Evolutionary conservation across 2,797 vertebrate genomes (phyloP), one percentile per base, ranked within the genome.

Genomic region (Masticophis lateralis): DNA sequence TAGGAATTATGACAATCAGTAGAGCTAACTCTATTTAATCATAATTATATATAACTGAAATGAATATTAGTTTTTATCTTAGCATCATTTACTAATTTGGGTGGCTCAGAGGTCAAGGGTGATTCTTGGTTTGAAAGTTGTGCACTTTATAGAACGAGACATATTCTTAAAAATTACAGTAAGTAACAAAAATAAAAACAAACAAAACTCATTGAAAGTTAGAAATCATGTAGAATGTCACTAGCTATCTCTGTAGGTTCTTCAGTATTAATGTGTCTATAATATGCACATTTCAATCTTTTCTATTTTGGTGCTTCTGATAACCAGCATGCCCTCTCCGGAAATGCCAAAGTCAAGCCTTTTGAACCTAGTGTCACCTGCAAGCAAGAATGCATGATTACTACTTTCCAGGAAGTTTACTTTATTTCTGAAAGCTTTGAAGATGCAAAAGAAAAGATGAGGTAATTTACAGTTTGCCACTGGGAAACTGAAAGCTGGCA

Each of bases 381-480:
- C 97, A 99, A 98, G 94, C 98, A 99, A 96, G 98, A 99, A 97
- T 99, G 99, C 97, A 98, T 99, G 97, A 99, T 99, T 96, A 99
- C 99, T 95, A 99, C 98, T 59, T 99, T 99, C 97, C 99, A 99
- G 96, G 99, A 99, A 88, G 98, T 99, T 93, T 99, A 99, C 95
- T 99, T 99, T 97, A 98, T 99, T 95, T 99, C 99, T 88, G 98
- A 99, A 97, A 99, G 98, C 96, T 99, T 99, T 97, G 99, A 99
- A 97, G 99, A 99, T 94, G 99, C 99, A 96, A 99, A 99, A 97
- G 98, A 99, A 94, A 99, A 99, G 95, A 99, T 99, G 99, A 99
- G 99, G 99, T 99, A 97, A 95, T 95, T 74, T 56, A 27, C 28
- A 86, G 27, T 91, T 10, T 37, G 18, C 16, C 11, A 9, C 13